Percentiles rank a stretch among this genome's conserved stretches.
Evolutionary conservation across 2,113 vertebrate genomes (phyloP).

Genomic region (Protobothrops flavoviridis): DNA sequence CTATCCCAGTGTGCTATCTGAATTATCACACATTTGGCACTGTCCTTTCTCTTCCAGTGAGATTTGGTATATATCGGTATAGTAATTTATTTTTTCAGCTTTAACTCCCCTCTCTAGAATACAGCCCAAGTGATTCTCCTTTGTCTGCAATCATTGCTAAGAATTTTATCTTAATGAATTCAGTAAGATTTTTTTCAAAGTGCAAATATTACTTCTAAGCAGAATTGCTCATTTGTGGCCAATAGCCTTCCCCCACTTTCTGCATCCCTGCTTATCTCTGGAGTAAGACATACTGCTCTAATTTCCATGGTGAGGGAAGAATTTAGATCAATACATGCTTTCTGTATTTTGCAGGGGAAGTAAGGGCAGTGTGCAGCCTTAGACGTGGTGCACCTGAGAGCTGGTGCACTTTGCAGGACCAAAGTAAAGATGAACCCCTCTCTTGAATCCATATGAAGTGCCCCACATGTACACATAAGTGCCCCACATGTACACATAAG

Average conservation of each 20-base stretch:
- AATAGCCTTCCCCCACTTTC: neutral
- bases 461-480: conserved; percentile 9
- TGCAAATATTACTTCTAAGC: neutral
- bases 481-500: conserved; percentile 14
- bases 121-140: neutral
- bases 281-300: neutral
- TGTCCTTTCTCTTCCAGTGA: neutral
- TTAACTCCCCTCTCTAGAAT: neutral
- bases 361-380: neutral
- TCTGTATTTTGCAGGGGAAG: neutral
- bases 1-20: neutral
- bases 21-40: neutral
- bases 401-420: neutral
- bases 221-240: neutral
- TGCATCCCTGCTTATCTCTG: neutral
- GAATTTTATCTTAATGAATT: neutral
- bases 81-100: neutral
- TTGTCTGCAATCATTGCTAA: neutral
- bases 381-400: neutral
- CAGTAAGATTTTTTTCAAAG: neutral
- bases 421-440: neutral
- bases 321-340: neutral
- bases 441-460: conserved; percentile 12
- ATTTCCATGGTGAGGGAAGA: no score
- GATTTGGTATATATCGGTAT: neutral